Evolutionary conservation across 23 tunicate genomes (phyloP).

Genomic region (Phallusia fumigata): DNA sequence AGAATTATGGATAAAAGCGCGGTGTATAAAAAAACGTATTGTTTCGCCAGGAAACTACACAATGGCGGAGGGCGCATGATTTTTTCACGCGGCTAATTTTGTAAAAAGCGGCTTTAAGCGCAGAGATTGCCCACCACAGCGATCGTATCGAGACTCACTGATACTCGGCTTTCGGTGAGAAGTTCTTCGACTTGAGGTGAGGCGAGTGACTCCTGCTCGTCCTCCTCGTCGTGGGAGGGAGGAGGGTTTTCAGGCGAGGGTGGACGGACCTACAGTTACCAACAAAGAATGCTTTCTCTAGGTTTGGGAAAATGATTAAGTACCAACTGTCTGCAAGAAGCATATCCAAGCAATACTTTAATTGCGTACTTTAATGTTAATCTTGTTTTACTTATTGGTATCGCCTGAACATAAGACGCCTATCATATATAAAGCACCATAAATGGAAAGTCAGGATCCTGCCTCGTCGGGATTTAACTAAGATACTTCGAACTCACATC

Average conservation of each 20-base stretch:
- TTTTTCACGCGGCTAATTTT: not conserved
- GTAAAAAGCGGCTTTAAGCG: not conserved
- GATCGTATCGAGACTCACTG: conserved; percentile 6
- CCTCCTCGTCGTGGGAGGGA: conserved; percentile 27
- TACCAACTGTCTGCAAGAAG: too few species aligned
- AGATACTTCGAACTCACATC: too few species aligned
- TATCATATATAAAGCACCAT: too few species aligned
- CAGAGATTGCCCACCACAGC: conserved; percentile 11
- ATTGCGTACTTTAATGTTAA: too few species aligned
- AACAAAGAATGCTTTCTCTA: too few species aligned
- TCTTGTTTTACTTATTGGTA: too few species aligned
- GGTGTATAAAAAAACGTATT: not conserved
- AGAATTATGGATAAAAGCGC: not conserved
- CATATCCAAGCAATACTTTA: too few species aligned
- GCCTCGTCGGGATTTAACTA: too few species aligned
- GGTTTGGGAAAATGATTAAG: too few species aligned
- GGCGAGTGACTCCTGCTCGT: not conserved
- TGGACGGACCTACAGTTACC: conserved; percentile 26
- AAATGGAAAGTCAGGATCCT: too few species aligned
- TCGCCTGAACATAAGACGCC: too few species aligned
- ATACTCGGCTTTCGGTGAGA: not conserved
- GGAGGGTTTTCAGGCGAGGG: conserved; percentile 52
- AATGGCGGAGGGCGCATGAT: not conserved
- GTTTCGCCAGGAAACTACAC: conserved; percentile 12
- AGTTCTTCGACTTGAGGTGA: not conserved